phyloP scores from a whole-genome alignment of 2,113 vertebrate genomes.

The Morphnarchus princeps region DNA sequence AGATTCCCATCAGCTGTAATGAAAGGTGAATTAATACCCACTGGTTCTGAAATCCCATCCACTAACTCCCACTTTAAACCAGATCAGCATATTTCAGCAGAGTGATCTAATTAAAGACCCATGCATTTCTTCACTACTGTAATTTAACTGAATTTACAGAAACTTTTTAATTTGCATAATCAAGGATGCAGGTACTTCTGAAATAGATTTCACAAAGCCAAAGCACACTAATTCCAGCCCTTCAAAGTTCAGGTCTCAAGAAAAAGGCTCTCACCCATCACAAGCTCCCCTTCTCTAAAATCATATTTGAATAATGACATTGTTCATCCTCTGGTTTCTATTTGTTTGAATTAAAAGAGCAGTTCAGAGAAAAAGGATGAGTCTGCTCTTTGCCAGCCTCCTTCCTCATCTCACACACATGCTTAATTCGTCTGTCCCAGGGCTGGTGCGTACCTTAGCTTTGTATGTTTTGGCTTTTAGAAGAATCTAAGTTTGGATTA shows the following conservation, averaged over 20 bases:
- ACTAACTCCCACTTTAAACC: neutral
- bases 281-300: neutral
- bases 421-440: neutral
- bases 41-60: neutral
- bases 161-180: neutral
- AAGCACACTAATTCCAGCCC: neutral
- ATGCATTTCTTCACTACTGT: neutral
- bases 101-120: neutral
- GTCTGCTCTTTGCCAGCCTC: neutral
- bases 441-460: neutral
- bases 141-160: neutral
- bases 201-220: neutral
- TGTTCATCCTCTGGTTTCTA: neutral
- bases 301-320: neutral
- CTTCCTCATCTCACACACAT: neutral
- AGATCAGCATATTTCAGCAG: neutral
- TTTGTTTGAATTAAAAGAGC: neutral
- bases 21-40: neutral
- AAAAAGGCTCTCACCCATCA: neutral
- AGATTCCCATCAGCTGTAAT: neutral
- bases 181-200: neutral
- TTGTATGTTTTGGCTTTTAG: neutral
- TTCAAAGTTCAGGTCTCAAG: neutral
- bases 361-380: neutral
- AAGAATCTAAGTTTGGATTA: neutral